Evolutionary conservation across 2,888 invertebrate genomes (phyloP).

Genomic region (Microctonus hyperodae): DNA sequence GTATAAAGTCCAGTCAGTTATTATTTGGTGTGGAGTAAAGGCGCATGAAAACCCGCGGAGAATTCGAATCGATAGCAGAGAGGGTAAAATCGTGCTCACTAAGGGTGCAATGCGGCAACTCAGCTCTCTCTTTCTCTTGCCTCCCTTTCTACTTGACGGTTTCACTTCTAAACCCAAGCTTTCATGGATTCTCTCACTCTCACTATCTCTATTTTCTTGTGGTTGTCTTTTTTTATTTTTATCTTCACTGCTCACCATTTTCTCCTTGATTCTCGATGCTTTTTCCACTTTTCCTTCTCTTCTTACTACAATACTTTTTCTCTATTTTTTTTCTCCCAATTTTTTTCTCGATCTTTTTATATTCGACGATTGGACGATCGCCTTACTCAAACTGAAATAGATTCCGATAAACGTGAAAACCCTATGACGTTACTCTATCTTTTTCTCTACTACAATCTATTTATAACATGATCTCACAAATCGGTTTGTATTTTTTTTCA

Average conservation of each 20-base stretch:
- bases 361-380: slow-evolving; percentile 15
- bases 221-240: not conserved
- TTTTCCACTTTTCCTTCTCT: not conserved
- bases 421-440: not conserved
- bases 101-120: slow-evolving; percentile 53
- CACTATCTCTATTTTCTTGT: not conserved
- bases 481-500: too few relatives aligned
- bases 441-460: not conserved
- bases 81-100: slow-evolving; percentile 48
- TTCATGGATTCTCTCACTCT: not conserved
- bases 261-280: slow-evolving; percentile 15
- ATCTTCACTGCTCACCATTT: not conserved
- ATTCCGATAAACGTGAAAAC: slow-evolving; percentile 1
- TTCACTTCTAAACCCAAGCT: slow-evolving; percentile 2
- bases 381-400: slow-evolving; percentile 13
- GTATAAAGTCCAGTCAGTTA: slow-evolving; percentile 42
- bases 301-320: not conserved
- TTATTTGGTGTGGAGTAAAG: slow-evolving; percentile 37
- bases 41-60: slow-evolving; percentile 49
- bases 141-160: not conserved
- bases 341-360: not conserved
- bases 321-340: too few relatives aligned
- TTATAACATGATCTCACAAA: not conserved
- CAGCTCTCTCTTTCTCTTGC: not conserved
- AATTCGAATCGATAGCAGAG: slow-evolving; percentile 51